These are phyloP conservation scores for Cephalopachus bancanus DNA, from an alignment of 2,797 vertebrate genomes.

Conservation along the genomic window DNA sequence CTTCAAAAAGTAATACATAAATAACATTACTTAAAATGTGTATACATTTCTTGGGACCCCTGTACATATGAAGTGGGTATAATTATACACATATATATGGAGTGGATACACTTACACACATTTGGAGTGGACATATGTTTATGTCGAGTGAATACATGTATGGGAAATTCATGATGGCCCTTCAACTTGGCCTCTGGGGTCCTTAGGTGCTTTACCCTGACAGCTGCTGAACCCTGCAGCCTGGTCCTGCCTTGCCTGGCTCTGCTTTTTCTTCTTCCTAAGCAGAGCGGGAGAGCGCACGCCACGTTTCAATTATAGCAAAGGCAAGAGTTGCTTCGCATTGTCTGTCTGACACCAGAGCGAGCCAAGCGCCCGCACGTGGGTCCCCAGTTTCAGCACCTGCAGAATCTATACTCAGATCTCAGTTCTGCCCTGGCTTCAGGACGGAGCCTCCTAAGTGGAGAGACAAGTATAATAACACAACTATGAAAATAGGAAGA, in stretches of 20 bases:
- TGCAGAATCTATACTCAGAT: neutral
- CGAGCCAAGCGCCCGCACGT: rapidly evolving
- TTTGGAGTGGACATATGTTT: too few species aligned
- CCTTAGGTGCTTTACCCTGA: neutral
- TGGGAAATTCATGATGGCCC: neutral
- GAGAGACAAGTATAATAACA: rapidly evolving
- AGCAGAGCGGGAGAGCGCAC: neutral
- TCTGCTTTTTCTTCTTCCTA: neutral
- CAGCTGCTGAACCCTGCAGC: neutral
- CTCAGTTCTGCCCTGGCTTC: neutral
- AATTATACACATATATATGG: too few species aligned
- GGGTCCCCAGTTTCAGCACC: neutral
- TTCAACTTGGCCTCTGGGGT: neutral
- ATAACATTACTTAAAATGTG: too few species aligned
- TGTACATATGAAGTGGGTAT: too few species aligned
- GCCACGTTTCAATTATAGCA: neutral
- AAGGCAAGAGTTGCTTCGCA: neutral
- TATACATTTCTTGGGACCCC: too few species aligned
- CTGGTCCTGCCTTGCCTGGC: rapidly evolving
- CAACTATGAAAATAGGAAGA: neutral
- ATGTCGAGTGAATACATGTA: too few species aligned
- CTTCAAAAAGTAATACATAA: too few species aligned
- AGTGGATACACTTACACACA: too few species aligned
- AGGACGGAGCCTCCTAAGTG: neutral
- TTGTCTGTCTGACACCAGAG: neutral